Conservation (phyloP, 30 jellyfish, hydroid and myxozoan genomes). For the Aurelia sp. region DNA sequence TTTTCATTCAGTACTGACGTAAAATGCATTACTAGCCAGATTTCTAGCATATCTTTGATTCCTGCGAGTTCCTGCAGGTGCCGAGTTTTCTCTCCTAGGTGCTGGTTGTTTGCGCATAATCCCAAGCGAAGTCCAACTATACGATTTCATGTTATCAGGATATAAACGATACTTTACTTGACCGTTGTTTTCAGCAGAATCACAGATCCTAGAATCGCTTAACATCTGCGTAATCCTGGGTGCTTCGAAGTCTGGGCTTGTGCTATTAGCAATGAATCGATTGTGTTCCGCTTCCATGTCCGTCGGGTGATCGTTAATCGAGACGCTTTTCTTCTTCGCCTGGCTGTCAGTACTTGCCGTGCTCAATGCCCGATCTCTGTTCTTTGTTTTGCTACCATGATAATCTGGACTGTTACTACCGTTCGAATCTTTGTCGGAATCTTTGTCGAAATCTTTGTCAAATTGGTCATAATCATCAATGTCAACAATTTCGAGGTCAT, state of each 20-base stretch:
- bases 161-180: constrained; percentile 29
- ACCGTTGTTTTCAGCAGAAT: not conserved
- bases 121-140: constrained; percentile 89
- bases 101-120: constrained; percentile 43
- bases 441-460: not conserved
- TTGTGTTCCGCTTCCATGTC: constrained; percentile 42
- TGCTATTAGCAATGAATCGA: not conserved
- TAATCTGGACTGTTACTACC: too few relatives aligned
- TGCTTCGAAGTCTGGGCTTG: not conserved
- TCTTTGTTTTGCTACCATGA: too few relatives aligned
- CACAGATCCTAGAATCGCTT: not conserved
- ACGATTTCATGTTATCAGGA: constrained; percentile 77
- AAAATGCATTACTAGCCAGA: not conserved
- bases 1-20: not conserved
- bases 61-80: constrained; percentile 78
- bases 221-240: not conserved
- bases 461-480: constrained; percentile 35
- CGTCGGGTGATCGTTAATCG: constrained; percentile 39
- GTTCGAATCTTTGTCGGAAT: not conserved
- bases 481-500: constrained; percentile 62
- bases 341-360: constrained; percentile 39
- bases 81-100: constrained; percentile 81
- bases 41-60: constrained; percentile 14
- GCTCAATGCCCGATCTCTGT: constrained; percentile 17
- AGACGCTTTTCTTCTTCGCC: constrained; percentile 16